Evolutionary conservation across 2,888 invertebrate genomes (phyloP), one percentile per base, ranked within the genome.

Genomic region (Apoderus coryli): DNA sequence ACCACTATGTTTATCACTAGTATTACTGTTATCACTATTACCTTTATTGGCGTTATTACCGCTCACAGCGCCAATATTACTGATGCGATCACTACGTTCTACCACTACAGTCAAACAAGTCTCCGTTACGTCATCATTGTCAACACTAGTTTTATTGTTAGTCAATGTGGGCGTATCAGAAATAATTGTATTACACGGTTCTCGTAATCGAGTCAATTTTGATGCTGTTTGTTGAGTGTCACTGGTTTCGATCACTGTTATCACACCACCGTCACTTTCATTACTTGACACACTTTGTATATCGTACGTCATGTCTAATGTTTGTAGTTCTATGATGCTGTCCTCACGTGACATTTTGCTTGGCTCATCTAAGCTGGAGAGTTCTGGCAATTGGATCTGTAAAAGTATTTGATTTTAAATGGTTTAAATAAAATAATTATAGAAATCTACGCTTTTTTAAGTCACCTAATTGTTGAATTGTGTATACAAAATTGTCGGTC

Each of bases 51-150:
- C 25, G 19, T 14, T 34, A 14, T 25, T 23, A 14, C 26, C 14
- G 10, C 15, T 13, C 10, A n/a, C n/a, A n/a, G n/a, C n/a, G n/a
- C n/a, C n/a, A n/a, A n/a, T n/a, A 6, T 19, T 19, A 6, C 19
- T 19, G 7, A 6, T 19, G 10, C 25, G 6, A 38, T 49, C 50
- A 42, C 45, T 47, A 36, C 47, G 43, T 40, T 53, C 53, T 27
- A 54, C 46, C 34, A 56, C 53, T 31, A 54, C 50, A 48, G 51
- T 67, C 58, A 47, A 63, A 60, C 35, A 65, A 57, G 60, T 65
- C 60, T 45, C 68, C 50, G 13, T 61, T n/a, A n/a, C n/a, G n/a
- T n/a, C n/a, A n/a, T n/a, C n/a, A n/a, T n/a, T n/a, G n/a, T n/a
- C n/a, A n/a, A n/a, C n/a, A n/a, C n/a, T n/a, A n/a, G n/a, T n/a